A percentile compares a stretch with the other conserved stretches of the same genome.
Conservation (phyloP, 2,888 invertebrate genomes). For the Trissolcus japonicus region DNA sequence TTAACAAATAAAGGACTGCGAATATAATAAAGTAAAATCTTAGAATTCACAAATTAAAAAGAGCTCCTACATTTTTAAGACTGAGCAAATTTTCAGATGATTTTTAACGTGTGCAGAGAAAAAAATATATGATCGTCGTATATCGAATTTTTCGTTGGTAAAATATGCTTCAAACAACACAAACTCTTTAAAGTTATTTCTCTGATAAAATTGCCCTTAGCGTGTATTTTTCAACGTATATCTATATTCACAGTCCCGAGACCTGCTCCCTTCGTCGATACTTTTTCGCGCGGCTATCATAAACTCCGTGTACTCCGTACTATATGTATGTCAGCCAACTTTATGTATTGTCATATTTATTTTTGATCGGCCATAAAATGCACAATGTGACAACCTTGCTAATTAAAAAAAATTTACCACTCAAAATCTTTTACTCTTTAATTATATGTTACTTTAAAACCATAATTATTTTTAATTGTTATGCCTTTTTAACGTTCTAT, state of each 20-base stretch:
- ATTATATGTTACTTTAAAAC: no score
- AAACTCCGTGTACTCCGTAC: slow-evolving; percentile 16
- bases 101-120: neutral
- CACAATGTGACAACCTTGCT: no score
- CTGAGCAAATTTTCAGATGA: neutral
- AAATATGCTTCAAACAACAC: slow-evolving; percentile 31
- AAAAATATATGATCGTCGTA: slow-evolving; percentile 14
- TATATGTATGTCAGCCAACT: slow-evolving; percentile 9
- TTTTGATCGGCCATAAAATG: no score
- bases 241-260: slow-evolving; percentile 23
- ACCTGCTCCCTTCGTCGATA: slow-evolving; percentile 24
- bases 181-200: slow-evolving; percentile 32
- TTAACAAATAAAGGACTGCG: no score
- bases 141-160: slow-evolving; percentile 22
- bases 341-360: slow-evolving; percentile 5
- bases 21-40: no score
- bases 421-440: no score
- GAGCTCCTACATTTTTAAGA: no score
- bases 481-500: no score
- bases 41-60: no score
- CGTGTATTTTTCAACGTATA: slow-evolving; percentile 23
- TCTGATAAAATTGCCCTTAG: slow-evolving; percentile 27
- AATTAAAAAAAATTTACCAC: no score
- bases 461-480: no score
- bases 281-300: slow-evolving; percentile 31